Conservation (phyloP, 2,888 invertebrate species). For the Halictus ligatus region DNA sequence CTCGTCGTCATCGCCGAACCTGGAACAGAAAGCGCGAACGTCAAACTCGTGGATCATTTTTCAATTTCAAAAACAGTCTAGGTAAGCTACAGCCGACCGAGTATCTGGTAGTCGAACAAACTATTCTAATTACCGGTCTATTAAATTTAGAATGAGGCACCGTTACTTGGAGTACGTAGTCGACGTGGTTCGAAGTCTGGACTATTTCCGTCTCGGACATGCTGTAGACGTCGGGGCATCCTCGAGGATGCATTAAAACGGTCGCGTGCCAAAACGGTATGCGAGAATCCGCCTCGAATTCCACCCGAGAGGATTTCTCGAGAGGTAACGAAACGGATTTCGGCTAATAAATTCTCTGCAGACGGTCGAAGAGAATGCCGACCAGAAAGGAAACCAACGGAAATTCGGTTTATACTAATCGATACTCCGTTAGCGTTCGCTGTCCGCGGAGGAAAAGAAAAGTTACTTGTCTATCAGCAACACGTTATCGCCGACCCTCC, state of each 20-base stretch:
- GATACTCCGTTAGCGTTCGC: neutral
- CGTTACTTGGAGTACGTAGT: slow-evolving; percentile 32
- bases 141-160: slow-evolving; percentile 9
- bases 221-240: slow-evolving; percentile 68
- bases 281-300: slow-evolving; percentile 2
- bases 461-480: slow-evolving; percentile 86
- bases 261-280: slow-evolving; percentile 1
- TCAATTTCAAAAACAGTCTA: neutral
- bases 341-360: neutral
- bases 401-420: neutral
- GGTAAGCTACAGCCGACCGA: neutral
- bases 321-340: neutral
- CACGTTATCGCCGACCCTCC: slow-evolving; percentile 87
- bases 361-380: neutral
- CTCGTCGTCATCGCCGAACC: slow-evolving; percentile 85
- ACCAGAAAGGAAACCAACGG: neutral
- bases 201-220: slow-evolving; percentile 76
- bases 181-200: slow-evolving; percentile 53
- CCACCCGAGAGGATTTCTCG: neutral
- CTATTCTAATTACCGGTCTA: neutral
- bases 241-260: slow-evolving; percentile 36
- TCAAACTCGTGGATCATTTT: neutral
- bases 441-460: neutral
- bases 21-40: slow-evolving; percentile 66
- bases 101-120: neutral